phyloP scores from a whole-genome alignment of 1,140 invertebrate genomes.

The Laodelphax striatellus region DNA sequence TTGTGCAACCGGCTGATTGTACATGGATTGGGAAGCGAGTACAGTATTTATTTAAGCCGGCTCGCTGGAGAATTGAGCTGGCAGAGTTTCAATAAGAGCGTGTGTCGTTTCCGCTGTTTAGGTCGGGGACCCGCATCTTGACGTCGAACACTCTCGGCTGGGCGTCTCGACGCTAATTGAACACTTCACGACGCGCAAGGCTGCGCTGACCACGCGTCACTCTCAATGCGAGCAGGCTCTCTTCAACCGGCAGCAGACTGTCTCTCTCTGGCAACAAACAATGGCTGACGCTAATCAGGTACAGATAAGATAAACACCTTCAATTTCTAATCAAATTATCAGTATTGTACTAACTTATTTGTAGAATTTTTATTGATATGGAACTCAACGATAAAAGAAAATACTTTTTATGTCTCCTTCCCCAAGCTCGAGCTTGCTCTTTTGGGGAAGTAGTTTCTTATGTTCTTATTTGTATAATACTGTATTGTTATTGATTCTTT shows the following conservation, averaged over 20 bases:
- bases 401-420: too few relatives aligned
- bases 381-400: too few relatives aligned
- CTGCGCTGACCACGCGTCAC: conserved; percentile 51
- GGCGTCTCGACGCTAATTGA: conserved; percentile 59
- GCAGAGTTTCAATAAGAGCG: neutral
- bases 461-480: too few relatives aligned
- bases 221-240: conserved; percentile 53
- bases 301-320: conserved; percentile 22
- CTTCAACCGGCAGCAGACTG: conserved; percentile 48
- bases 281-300: conserved; percentile 64
- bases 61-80: neutral
- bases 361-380: too few relatives aligned
- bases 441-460: too few relatives aligned
- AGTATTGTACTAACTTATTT: too few relatives aligned
- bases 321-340: neutral
- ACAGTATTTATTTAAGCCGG: too few relatives aligned
- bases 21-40: too few relatives aligned
- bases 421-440: too few relatives aligned
- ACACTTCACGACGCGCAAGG: conserved; percentile 52
- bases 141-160: conserved; percentile 50
- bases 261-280: conserved; percentile 53
- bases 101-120: conserved; percentile 26
- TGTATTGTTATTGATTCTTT: too few relatives aligned
- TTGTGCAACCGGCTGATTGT: too few relatives aligned
- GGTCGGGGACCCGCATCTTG: conserved; percentile 62